Percentiles rank a stretch among this genome's conserved stretches.
Conservation (phyloP, 1,140 invertebrate genomes). For the Nomia melanderi region DNA sequence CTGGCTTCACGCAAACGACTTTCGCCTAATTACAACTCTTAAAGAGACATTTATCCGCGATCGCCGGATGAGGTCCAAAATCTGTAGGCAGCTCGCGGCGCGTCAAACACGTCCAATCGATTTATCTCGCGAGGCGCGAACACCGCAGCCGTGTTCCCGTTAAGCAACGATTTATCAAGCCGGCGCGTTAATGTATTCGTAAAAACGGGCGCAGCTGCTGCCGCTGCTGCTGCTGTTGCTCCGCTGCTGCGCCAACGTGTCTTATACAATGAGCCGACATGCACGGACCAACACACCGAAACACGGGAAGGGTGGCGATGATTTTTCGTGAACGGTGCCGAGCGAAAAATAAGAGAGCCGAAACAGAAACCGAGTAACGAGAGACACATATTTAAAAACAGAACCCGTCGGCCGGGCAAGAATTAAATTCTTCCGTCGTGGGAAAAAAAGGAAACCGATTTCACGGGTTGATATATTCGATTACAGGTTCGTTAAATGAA, state of each 20-base stretch:
- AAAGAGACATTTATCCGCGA: constrained; percentile 1
- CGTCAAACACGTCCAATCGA: constrained; percentile 27
- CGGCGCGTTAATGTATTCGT: constrained; percentile 60
- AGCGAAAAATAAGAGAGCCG: background rate
- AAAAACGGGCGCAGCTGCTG: constrained; percentile 56
- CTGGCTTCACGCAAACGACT: background rate
- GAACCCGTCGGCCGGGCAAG: background rate
- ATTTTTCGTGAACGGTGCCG: constrained; percentile 46
- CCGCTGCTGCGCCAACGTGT: constrained; percentile 21
- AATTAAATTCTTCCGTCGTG: background rate
- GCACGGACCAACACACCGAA: background rate
- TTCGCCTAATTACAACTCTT: background rate
- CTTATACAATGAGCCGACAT: constrained; percentile 40
- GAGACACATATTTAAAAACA: background rate
- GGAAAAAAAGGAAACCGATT: background rate
- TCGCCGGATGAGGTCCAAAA: constrained; percentile 3
- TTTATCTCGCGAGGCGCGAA: constrained; percentile 61
- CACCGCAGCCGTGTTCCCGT: constrained; percentile 60
- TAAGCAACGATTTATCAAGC: constrained; percentile 61
- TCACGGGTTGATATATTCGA: background rate
- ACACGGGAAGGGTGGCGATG: constrained; percentile 28
- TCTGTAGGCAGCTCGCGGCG: background rate
- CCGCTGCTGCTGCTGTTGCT: background rate
- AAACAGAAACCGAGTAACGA: background rate
- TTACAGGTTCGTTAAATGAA: background rate